Evolutionary conservation across 2,888 invertebrate genomes (phyloP).

Genomic region (Drosophila peninsularis): DNA sequence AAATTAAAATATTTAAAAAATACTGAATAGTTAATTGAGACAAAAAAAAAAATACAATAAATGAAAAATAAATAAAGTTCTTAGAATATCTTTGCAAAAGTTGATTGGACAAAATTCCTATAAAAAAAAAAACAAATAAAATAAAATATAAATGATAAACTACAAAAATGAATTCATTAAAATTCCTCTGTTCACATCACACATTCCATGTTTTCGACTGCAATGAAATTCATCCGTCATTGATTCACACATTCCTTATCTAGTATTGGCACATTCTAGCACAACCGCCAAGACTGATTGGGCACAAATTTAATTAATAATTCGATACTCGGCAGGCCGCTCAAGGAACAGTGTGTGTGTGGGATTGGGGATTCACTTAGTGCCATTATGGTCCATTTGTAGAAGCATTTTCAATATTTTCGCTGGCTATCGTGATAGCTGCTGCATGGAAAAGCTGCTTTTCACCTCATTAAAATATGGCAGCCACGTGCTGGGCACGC

Average conservation of each 20-base stretch:
- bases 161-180: no score
- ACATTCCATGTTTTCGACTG: neutral
- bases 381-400: constrained; percentile 9
- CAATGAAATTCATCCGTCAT: neutral
- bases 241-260: neutral
- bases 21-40: no score
- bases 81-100: no score
- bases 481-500: constrained; percentile 11
- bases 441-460: constrained; percentile 27
- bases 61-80: no score
- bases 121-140: no score
- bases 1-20: no score
- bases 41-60: no score
- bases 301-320: constrained; percentile 18
- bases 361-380: neutral
- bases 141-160: no score
- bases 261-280: neutral
- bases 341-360: neutral
- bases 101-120: no score
- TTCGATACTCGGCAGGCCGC: neutral
- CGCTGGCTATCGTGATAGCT: constrained; percentile 5
- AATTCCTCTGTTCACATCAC: neutral
- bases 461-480: constrained; percentile 52
- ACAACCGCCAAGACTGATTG: neutral
- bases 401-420: constrained; percentile 14